Evolutionary conservation across 2,797 vertebrate species (phyloP), one percentile per base, ranked within the genome.

Genomic region (Phataginus tetradactyla): DNA sequence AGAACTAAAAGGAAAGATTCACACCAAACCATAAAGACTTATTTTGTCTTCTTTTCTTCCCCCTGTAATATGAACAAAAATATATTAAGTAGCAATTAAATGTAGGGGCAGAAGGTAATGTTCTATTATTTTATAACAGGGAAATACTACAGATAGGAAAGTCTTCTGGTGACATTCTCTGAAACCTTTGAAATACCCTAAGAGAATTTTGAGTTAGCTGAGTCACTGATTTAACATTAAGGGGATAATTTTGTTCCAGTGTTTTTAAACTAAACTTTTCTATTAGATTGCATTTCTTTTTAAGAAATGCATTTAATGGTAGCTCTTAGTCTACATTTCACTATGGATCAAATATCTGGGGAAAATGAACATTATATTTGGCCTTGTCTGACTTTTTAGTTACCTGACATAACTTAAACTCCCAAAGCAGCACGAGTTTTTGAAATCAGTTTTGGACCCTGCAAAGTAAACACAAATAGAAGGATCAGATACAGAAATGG

Each of bases 321-420:
- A 79, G 6, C 66, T 92, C 29, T 94, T 57, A 75, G 20, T 9
- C 21, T 87, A 5, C 61, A 25, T 51, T 51, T 86, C 34, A 61
- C 21, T 69, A 53, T 13, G 17, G 13, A 42, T 71, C 37, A 7
- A 45, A 49, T 61, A 53, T 80, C 64, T 51, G 32, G 14, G 27
- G 12, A 53, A 7, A 90, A 63, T 49, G 7, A 83, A 59, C 49
- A 68, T 57, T 64, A 29, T 14, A 75, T 72, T 91, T 66, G 94
- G 10, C 3, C 8, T 92, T 68, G 2, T 63, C 57, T 95, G 15
- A 84, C 77, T 20, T 72, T 87, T 86, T 79, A 84, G 59, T 97
- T 97, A 98, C 98, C 98, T 98, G 89, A 77, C 95, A 78, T 71
- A 78, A 57, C 72, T 98, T 90, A 98, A 94, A 96, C 96, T 96